A percentile compares a stretch with the other conserved stretches of the same genome.
These are phyloP conservation scores for Drosophila parvula DNA, from an alignment of 1,140 invertebrate genomes.

Conservation along the genomic window DNA sequence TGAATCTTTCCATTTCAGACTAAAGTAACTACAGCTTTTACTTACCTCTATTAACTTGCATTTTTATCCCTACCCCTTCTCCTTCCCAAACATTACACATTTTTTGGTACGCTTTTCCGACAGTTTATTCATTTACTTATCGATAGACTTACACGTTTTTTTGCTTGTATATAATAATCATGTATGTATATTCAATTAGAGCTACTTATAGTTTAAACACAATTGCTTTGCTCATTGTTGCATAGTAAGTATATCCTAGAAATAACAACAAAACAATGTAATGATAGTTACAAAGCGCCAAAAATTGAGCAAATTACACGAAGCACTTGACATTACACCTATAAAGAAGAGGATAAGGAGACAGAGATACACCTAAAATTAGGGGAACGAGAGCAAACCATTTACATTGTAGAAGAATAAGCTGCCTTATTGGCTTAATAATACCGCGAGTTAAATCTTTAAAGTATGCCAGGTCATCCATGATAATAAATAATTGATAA, in stretches of 20 bases:
- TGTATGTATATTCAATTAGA: conserved; percentile 66
- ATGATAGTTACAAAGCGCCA: conserved; percentile 71
- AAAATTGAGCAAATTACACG: conserved; percentile 79
- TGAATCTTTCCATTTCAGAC: no score
- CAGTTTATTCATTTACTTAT: conserved; percentile 64
- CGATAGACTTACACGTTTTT: conserved; percentile 58
- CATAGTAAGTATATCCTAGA: conserved; percentile 32
- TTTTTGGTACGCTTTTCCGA: conserved; percentile 34
- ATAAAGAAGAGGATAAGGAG: conserved; percentile 29
- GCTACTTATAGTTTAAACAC: conserved; percentile 77
- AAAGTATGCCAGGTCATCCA: conserved; percentile 27
- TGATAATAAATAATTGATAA: conserved; percentile 40
- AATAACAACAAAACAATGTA: conserved; percentile 45
- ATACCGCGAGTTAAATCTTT: conserved; percentile 32
- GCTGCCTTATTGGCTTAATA: conserved; percentile 38
- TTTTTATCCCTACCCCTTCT: not conserved
- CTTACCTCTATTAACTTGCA: not conserved
- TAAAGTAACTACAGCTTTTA: no score
- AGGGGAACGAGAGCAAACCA: conserved; percentile 60
- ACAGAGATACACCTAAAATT: conserved; percentile 29
- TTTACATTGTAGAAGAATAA: conserved; percentile 54
- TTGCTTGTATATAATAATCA: conserved; percentile 43
- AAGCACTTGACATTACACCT: conserved; percentile 69
- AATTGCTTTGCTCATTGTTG: conserved; percentile 70
- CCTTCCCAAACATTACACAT: not conserved